phyloP scores from a whole-genome alignment of 2,113 vertebrate genomes.

The Dasypus novemcinctus region DNA sequence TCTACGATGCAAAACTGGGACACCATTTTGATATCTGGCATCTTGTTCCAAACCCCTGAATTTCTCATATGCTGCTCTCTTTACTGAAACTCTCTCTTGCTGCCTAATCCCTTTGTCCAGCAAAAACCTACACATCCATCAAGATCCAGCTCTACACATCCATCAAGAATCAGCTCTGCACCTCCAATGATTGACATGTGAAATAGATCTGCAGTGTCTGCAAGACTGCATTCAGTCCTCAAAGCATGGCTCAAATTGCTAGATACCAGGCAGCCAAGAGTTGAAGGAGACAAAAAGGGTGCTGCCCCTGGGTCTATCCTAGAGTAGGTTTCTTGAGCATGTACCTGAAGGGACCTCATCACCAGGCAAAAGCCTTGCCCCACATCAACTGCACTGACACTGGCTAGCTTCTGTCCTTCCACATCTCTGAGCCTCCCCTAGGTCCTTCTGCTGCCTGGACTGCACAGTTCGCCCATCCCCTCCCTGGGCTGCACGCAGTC shows the following conservation, averaged over 20 bases:
- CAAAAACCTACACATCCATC: background rate
- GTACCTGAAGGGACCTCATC: background rate
- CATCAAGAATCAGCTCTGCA: background rate
- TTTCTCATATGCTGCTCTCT: background rate
- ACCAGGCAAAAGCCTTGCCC: background rate
- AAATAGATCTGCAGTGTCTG: background rate
- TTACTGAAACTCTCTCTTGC: background rate
- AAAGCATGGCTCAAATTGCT: background rate
- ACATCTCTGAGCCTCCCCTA: background rate
- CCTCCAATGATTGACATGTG: background rate
- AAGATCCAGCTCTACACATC: background rate
- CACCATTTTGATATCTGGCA: no score
- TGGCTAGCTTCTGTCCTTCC: background rate
- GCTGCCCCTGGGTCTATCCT: background rate
- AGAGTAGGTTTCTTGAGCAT: background rate
- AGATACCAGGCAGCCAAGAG: background rate
- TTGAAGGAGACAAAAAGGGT: background rate
- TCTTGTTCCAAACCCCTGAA: background rate
- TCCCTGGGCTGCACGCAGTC: background rate
- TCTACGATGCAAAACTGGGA: background rate
- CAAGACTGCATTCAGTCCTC: background rate
- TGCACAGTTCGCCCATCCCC: background rate
- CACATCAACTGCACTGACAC: rapidly evolving
- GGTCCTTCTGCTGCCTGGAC: background rate
- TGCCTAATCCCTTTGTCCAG: background rate